A percentile compares a stretch with the other conserved stretches of the same genome.
Evolutionary conservation across 2,888 invertebrate species (phyloP).

Genomic region (Drosophila silvestris): DNA sequence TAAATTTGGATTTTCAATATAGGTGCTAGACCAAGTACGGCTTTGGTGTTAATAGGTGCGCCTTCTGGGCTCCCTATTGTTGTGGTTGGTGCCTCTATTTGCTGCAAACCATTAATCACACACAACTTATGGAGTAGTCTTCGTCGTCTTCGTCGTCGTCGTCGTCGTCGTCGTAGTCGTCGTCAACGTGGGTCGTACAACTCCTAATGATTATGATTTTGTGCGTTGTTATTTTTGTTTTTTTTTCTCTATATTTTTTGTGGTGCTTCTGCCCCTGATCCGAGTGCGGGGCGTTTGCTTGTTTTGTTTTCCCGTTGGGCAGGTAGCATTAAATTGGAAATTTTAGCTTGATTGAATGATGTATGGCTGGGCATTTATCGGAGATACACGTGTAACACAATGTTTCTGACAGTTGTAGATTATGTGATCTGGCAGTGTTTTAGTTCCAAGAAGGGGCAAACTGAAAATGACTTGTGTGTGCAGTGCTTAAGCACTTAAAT

Average conservation of each 20-base stretch:
- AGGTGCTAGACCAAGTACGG: conserved; percentile 55
- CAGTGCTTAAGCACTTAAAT: background rate
- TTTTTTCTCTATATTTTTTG: background rate
- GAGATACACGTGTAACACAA: conserved; percentile 63
- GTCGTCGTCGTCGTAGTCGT: conserved; percentile 24
- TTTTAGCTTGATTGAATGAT: conserved; percentile 60
- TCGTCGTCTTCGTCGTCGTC: conserved; percentile 25
- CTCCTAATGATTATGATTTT: conserved; percentile 55
- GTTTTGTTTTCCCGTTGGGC: conserved; percentile 10
- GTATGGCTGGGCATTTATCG: conserved; percentile 41
- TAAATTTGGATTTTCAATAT: conserved; percentile 18
- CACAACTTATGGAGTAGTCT: conserved; percentile 61
- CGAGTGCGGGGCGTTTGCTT: conserved; percentile 20
- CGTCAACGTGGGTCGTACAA: conserved; percentile 55
- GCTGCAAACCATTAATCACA: conserved; percentile 72
- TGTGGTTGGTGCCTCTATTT: conserved; percentile 69
- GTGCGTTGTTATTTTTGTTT: conserved; percentile 1
- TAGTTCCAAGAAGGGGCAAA: conserved; percentile 36
- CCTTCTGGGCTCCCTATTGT: conserved; percentile 69
- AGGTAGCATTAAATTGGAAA: conserved; percentile 58
- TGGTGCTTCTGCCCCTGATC: background rate
- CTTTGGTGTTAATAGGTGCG: conserved; percentile 79
- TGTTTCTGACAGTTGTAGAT: conserved; percentile 55
- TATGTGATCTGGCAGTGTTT: conserved; percentile 33
- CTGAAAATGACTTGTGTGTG: background rate